phyloP scores from a whole-genome alignment of 2,888 invertebrate species.

The Melanargia galathea region DNA sequence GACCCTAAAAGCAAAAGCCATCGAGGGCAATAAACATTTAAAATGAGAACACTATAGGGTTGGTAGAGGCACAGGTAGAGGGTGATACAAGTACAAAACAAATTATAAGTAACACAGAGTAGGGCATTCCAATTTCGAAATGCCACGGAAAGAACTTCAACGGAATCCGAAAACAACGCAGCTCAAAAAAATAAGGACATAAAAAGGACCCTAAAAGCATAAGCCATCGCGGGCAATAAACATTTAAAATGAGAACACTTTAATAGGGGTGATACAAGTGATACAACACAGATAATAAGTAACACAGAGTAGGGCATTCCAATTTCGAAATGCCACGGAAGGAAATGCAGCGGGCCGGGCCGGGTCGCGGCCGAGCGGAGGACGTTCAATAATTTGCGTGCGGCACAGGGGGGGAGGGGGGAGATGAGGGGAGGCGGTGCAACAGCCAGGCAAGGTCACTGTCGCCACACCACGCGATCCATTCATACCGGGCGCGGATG shows the following conservation, averaged over 20 bases:
- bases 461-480: conserved; percentile 62
- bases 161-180: no score
- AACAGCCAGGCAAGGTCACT: conserved; percentile 69
- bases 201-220: not conserved
- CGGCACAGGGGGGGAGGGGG: conserved; percentile 56
- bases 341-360: conserved; percentile 44
- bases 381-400: conserved; percentile 73
- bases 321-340: conserved; percentile 37
- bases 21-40: conserved; percentile 6
- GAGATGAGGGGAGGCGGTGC: conserved; percentile 54
- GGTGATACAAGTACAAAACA: not conserved
- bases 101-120: conserved; percentile 16
- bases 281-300: conserved; percentile 17
- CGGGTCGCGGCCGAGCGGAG: no score
- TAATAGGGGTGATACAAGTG: not conserved
- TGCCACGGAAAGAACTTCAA: no score
- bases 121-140: no score
- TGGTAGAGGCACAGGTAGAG: no score
- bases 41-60: conserved; percentile 10
- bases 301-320: conserved; percentile 24
- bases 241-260: conserved; percentile 10
- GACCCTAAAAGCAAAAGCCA: not conserved
- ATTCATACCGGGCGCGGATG: conserved; percentile 57
- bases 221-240: conserved; percentile 8
- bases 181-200: not conserved